Percentiles rank a stretch among this genome's conserved stretches.
These are phyloP conservation scores for Epirrita christyi DNA, from an alignment of 2,888 invertebrate genomes.

Conservation along the genomic window DNA sequence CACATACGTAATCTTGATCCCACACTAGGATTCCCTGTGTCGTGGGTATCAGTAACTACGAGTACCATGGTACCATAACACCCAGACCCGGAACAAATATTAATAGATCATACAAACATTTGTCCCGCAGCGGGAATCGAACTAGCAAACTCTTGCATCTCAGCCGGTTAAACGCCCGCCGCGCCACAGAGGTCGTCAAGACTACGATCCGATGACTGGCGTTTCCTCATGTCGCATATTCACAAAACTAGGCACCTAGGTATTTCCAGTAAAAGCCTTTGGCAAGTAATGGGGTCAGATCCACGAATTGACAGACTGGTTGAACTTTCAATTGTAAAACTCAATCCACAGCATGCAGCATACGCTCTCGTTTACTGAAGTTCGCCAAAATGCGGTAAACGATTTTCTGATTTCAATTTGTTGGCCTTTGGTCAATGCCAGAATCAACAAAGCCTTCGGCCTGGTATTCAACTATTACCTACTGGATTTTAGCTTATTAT, in stretches of 20 bases:
- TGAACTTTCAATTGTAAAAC: constrained; percentile 15
- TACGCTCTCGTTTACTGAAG: constrained; percentile 9
- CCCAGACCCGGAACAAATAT: too few species aligned
- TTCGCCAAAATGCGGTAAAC: not conserved
- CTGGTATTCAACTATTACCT: not conserved
- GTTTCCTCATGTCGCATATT: not conserved
- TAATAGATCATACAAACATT: too few species aligned
- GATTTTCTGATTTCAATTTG: constrained; percentile 5
- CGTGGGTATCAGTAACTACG: too few species aligned
- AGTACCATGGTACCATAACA: too few species aligned
- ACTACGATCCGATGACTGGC: not conserved
- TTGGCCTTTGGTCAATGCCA: not conserved
- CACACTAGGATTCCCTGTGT: too few species aligned
- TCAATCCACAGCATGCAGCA: constrained; percentile 1
- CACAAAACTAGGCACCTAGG: not conserved
- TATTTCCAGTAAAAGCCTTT: not conserved
- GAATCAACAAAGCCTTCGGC: not conserved
- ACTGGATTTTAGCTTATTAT: too few species aligned
- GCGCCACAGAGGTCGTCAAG: too few species aligned
- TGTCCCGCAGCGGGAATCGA: too few species aligned
- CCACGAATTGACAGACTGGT: constrained; percentile 14
- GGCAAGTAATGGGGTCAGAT: constrained; percentile 1
- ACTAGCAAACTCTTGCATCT: too few species aligned
- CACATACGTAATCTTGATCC: too few species aligned
- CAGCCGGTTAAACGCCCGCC: too few species aligned